Percentiles rank a stretch among this genome's conserved stretches.
phyloP scores from a whole-genome alignment of 2,113 vertebrate species.

The Menidia beryllina region DNA sequence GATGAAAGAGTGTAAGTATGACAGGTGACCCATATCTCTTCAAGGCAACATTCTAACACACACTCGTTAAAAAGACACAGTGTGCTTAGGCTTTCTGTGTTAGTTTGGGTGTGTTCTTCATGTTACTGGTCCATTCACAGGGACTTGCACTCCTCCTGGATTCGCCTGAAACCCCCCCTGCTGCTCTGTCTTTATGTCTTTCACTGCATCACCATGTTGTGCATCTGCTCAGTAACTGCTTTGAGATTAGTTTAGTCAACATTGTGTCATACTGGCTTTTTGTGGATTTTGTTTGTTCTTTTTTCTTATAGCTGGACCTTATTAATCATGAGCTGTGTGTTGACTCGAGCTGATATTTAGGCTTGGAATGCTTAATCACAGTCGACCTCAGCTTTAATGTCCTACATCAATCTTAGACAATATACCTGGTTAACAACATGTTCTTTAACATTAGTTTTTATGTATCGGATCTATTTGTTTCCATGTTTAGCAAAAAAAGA shows the following conservation, averaged over 20 bases:
- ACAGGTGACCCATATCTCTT: conserved; percentile 32
- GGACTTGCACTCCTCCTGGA: not conserved
- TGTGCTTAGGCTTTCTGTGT: not conserved
- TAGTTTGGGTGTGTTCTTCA: not conserved
- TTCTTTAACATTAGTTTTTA: not conserved
- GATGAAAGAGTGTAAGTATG: conserved; percentile 99
- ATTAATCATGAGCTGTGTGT: not conserved
- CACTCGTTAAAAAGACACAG: not conserved
- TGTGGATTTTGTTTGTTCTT: too few species aligned
- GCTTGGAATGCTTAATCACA: not conserved
- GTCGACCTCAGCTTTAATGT: not conserved
- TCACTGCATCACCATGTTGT: not conserved
- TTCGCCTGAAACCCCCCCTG: too few species aligned
- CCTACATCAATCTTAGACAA: not conserved
- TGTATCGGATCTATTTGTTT: not conserved
- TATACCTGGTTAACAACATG: not conserved
- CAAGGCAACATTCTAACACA: not conserved
- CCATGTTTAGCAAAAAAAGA: not conserved
- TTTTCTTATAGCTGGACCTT: too few species aligned
- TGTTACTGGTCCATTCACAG: not conserved
- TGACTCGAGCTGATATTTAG: too few species aligned
- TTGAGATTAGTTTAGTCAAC: not conserved
- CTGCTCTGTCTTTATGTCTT: too few species aligned
- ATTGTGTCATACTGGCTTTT: not conserved
- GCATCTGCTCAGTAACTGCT: not conserved